These are phyloP conservation scores for Microctonus hyperodae DNA, from an alignment of 2,888 invertebrate species.

Conservation along the genomic window DNA sequence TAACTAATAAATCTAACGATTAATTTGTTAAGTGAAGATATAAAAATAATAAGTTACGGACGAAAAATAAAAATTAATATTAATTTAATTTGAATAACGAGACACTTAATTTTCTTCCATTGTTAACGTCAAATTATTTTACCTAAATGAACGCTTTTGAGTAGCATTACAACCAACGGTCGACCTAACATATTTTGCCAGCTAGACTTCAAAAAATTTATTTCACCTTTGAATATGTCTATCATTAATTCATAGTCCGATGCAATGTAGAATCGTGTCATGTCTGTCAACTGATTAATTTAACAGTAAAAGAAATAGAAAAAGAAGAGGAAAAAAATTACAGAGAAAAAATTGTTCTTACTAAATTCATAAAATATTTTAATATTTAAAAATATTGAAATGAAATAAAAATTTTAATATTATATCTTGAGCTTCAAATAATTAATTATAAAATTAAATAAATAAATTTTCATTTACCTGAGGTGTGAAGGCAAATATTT, in stretches of 20 bases:
- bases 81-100: slow-evolving; percentile 29
- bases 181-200: slow-evolving; percentile 98
- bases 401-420: background rate
- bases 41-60: background rate
- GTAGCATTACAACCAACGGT: slow-evolving; percentile 90
- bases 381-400: slow-evolving; percentile 18
- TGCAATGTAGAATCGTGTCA: slow-evolving; percentile 97
- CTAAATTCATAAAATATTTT: slow-evolving; percentile 12
- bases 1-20: background rate
- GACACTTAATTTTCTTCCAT: background rate
- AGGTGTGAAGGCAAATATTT: slow-evolving; percentile 98
- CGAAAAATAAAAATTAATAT: background rate
- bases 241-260: slow-evolving; percentile 98
- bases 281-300: slow-evolving; percentile 88
- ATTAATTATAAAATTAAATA: background rate
- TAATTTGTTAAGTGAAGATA: background rate
- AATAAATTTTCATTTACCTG: slow-evolving; percentile 74
- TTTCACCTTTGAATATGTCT: slow-evolving; percentile 96
- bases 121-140: slow-evolving; percentile 48
- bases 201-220: slow-evolving; percentile 96
- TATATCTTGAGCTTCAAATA: background rate
- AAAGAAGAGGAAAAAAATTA: background rate
- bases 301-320: background rate
- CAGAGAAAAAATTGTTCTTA: background rate
- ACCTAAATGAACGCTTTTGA: slow-evolving; percentile 91